phyloP scores from a whole-genome alignment of 1,140 invertebrate species.

The Gryon sp. region DNA sequence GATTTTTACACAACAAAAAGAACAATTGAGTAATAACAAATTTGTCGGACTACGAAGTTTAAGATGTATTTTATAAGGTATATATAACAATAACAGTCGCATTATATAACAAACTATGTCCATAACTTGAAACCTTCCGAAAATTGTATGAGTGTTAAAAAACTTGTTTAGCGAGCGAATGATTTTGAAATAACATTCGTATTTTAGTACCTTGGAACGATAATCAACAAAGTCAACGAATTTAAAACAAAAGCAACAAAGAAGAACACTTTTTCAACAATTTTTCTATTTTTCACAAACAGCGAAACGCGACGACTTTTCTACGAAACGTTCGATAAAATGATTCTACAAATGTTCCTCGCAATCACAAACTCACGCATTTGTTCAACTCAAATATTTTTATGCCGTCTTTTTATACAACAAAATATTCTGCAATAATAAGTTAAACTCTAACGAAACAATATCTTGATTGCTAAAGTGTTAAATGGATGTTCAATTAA shows the following conservation, averaged over 20 bases:
- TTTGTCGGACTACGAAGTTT: slow-evolving; percentile 10
- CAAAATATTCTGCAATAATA: no score
- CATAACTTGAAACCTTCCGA: slow-evolving; percentile 11
- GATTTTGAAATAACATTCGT: slow-evolving; percentile 34
- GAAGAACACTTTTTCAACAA: slow-evolving; percentile 7
- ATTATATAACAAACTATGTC: slow-evolving; percentile 28
- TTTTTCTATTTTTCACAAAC: slow-evolving; percentile 1
- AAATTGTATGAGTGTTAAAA: slow-evolving; percentile 3
- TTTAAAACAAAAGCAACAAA: slow-evolving; percentile 20
- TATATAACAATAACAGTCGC: slow-evolving; percentile 10
- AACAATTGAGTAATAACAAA: background rate
- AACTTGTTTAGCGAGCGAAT: slow-evolving; percentile 12
- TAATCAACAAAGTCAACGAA: slow-evolving; percentile 55
- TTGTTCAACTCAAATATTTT: no score
- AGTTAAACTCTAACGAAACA: no score
- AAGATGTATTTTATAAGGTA: slow-evolving; percentile 24
- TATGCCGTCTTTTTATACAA: no score
- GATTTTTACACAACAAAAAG: slow-evolving; percentile 10
- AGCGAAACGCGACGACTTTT: slow-evolving; percentile 2
- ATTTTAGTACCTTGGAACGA: slow-evolving; percentile 44
- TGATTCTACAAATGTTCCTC: slow-evolving; percentile 52
- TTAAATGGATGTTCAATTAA: no score
- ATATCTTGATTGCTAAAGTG: no score
- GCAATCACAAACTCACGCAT: no score
- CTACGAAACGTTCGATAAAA: slow-evolving; percentile 17